phyloP scores from a whole-genome alignment of 2,113 vertebrate genomes.

The Budorcas taxicolor region DNA sequence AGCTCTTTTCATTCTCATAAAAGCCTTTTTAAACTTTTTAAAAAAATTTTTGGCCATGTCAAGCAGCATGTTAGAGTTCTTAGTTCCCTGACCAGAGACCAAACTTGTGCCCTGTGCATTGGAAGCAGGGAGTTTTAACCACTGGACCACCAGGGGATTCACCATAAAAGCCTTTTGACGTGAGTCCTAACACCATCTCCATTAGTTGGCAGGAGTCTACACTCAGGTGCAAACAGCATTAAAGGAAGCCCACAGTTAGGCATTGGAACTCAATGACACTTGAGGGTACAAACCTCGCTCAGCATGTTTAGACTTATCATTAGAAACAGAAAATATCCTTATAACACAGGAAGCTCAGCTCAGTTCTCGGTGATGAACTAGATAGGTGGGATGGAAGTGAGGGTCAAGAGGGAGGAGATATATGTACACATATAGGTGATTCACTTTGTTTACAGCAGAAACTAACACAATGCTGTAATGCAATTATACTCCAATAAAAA shows the following conservation, averaged over 20 bases:
- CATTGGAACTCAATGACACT: background rate
- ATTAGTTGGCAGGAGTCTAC: background rate
- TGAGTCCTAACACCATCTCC: background rate
- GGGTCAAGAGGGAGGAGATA: background rate
- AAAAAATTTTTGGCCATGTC: background rate
- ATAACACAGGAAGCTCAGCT: background rate
- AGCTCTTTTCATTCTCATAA: background rate
- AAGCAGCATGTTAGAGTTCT: background rate
- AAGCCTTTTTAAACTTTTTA: background rate
- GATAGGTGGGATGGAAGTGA: background rate
- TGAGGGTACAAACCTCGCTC: background rate
- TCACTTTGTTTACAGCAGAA: background rate
- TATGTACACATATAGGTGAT: background rate
- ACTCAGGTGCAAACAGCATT: background rate
- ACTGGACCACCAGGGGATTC: background rate
- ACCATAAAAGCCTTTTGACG: background rate
- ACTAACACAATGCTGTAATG: accelerated
- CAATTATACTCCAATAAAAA: background rate
- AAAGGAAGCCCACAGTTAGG: background rate
- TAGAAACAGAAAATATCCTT: background rate
- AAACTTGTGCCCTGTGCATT: background rate
- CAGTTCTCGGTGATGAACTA: background rate
- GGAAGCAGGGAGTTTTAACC: background rate
- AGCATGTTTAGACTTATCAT: background rate
- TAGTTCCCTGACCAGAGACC: background rate